Percentiles rank a stretch among this genome's conserved stretches.
These are phyloP conservation scores for Pipistrellus kuhlii DNA, from an alignment of 2,797 vertebrate species.

Conservation along the genomic window DNA sequence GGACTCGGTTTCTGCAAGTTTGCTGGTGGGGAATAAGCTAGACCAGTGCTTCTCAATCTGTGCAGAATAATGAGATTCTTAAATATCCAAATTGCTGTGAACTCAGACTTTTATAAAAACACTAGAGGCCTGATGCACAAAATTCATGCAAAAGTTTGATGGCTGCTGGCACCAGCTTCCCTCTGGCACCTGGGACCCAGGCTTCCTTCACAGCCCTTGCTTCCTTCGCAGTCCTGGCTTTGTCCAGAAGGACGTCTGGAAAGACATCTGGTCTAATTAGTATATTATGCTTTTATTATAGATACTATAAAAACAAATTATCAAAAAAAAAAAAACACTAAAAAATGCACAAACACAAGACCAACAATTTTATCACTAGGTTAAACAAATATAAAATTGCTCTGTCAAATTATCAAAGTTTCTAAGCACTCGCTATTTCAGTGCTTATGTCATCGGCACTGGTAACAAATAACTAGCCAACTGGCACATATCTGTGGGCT, in stretches of 20 bases:
- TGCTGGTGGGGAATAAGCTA: not conserved
- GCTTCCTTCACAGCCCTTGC: too few species aligned
- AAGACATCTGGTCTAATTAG: too few species aligned
- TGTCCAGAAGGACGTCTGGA: too few species aligned
- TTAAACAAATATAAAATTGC: not conserved
- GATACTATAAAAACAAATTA: not conserved
- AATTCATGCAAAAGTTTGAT: too few species aligned
- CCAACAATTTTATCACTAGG: not conserved
- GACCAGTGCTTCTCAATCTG: not conserved
- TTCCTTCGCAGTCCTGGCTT: too few species aligned
- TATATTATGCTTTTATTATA: not conserved
- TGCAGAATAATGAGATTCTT: not conserved
- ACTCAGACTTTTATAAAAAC: not conserved
- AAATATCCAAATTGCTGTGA: not conserved
- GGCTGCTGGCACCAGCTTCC: too few species aligned
- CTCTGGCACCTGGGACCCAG: too few species aligned
- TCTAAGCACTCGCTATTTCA: not conserved
- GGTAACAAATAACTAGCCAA: not conserved
- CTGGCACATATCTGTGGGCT: not conserved
- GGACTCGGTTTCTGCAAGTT: not conserved
- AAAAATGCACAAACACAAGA: constrained; percentile 16
- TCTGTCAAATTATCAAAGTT: constrained; percentile 11
- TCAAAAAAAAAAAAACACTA: not conserved
- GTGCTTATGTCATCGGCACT: not conserved
- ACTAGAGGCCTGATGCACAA: too few species aligned